A percentile compares a stretch with the other conserved stretches of the same genome.
Evolutionary conservation across 2,113 vertebrate species (phyloP).

Genomic region (Struthidea cinerea): DNA sequence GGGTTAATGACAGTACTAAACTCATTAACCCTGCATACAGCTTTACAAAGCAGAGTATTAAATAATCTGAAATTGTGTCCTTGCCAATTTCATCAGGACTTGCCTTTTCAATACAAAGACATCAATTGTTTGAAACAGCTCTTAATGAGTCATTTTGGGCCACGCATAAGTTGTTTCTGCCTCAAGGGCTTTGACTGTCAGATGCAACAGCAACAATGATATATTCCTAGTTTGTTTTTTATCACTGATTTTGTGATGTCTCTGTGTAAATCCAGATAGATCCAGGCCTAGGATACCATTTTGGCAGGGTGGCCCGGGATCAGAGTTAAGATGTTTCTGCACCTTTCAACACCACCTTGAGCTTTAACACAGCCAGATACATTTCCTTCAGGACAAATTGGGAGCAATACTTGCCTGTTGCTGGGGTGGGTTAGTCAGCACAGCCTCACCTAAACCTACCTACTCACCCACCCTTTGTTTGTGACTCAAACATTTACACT

Average conservation of each 20-base stretch:
- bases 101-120: slow-evolving; percentile 18
- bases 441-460: neutral
- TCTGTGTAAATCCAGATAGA: neutral
- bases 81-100: neutral
- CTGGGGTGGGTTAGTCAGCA: slow-evolving; percentile 48
- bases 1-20: slow-evolving; percentile 12
- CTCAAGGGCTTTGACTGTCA: neutral
- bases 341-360: neutral
- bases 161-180: slow-evolving; percentile 4
- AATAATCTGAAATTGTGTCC: neutral
- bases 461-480: slow-evolving; percentile 16
- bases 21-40: neutral
- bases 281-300: neutral
- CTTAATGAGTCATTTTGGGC: slow-evolving; percentile 38
- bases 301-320: neutral
- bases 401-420: neutral
- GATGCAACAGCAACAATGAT: neutral
- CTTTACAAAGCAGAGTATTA: slow-evolving; percentile 3
- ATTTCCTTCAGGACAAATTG: neutral
- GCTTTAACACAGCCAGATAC: neutral
- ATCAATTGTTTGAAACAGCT: neutral
- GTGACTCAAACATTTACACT: slow-evolving; percentile 48
- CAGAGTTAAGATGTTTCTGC: neutral
- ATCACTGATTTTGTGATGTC: neutral
- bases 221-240: neutral